Evolutionary conservation across 2,797 vertebrate genomes (phyloP).

Genomic region (Bovichtus diacanthus): DNA sequence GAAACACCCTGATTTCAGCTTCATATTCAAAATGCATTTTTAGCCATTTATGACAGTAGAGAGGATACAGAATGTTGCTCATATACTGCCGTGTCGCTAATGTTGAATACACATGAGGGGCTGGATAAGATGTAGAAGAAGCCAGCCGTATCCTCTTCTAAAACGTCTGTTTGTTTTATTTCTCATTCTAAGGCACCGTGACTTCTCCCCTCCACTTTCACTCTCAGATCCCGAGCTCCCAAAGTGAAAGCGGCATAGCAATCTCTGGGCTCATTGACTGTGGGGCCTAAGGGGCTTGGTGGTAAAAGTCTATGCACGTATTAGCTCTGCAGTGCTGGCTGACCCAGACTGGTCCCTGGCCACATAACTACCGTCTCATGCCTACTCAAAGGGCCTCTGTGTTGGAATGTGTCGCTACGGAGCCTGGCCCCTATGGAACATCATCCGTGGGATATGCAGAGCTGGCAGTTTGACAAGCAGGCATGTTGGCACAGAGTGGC

Average conservation of each 20-base stretch:
- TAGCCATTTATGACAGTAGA: slow-evolving; percentile 1
- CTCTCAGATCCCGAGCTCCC: slow-evolving; percentile 50
- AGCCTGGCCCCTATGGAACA: slow-evolving; percentile 56
- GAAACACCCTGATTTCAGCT: slow-evolving; percentile 36
- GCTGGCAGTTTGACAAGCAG: slow-evolving; percentile 67
- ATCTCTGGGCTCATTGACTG: slow-evolving; percentile 74
- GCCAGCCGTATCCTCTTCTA: slow-evolving; percentile 26
- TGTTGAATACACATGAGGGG: slow-evolving; percentile 52
- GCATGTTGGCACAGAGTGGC: slow-evolving; percentile 48
- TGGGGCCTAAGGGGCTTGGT: slow-evolving; percentile 57
- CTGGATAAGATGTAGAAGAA: slow-evolving; percentile 28
- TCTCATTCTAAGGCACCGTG: slow-evolving; percentile 36
- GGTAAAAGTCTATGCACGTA: slow-evolving; percentile 74
- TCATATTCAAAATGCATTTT: slow-evolving; percentile 31
- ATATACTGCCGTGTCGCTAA: slow-evolving; percentile 16
- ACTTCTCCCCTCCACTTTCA: slow-evolving; percentile 24
- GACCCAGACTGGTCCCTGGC: slow-evolving; percentile 72
- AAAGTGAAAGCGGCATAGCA: slow-evolving; percentile 65
- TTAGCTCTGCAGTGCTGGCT: slow-evolving; percentile 59
- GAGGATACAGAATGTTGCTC: background rate
- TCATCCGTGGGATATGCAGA: slow-evolving; percentile 51
- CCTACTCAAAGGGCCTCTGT: slow-evolving; percentile 66
- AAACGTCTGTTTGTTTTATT: slow-evolving; percentile 67
- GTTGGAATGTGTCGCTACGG: slow-evolving; percentile 56
- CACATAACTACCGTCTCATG: slow-evolving; percentile 62